Percentiles rank a stretch among this genome's conserved stretches.
Conservation (phyloP, 2,888 invertebrate species). For the Meghimatium bilineatum region DNA sequence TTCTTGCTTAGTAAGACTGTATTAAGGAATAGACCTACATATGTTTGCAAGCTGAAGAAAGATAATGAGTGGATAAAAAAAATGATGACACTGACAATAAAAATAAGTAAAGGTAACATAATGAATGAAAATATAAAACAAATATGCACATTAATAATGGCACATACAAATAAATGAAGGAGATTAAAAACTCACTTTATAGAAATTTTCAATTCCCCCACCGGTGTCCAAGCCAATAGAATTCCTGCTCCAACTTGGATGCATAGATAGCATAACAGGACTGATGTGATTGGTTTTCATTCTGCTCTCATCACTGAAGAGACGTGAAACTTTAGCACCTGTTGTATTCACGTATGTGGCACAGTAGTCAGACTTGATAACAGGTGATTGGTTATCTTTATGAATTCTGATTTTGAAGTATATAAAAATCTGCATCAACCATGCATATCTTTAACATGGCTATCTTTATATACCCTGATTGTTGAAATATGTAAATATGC, state of each 20-base stretch:
- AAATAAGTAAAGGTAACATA: no score
- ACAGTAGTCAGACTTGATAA: conserved; percentile 44
- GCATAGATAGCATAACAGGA: neutral
- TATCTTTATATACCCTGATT: conserved; percentile 19
- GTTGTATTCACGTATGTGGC: conserved; percentile 44
- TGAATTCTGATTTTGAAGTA: conserved; percentile 20
- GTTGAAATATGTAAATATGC: neutral
- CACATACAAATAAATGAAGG: no score
- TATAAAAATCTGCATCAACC: neutral
- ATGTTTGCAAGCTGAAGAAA: no score
- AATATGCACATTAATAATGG: no score
- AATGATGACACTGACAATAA: no score
- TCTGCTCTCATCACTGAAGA: conserved; percentile 25
- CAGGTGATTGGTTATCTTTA: conserved; percentile 38
- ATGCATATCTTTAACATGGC: neutral
- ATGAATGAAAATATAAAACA: no score
- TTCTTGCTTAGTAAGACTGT: no score
- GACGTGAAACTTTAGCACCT: conserved; percentile 8
- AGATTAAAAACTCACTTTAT: conserved; percentile 8
- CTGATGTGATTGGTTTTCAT: conserved; percentile 4
- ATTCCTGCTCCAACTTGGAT: conserved; percentile 11
- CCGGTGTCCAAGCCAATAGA: conserved; percentile 14
- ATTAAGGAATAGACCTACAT: no score
- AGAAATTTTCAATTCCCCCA: neutral
- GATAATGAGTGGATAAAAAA: no score